phyloP scores from a whole-genome alignment of 2,888 invertebrate genomes.

The Nebria brevicollis region DNA sequence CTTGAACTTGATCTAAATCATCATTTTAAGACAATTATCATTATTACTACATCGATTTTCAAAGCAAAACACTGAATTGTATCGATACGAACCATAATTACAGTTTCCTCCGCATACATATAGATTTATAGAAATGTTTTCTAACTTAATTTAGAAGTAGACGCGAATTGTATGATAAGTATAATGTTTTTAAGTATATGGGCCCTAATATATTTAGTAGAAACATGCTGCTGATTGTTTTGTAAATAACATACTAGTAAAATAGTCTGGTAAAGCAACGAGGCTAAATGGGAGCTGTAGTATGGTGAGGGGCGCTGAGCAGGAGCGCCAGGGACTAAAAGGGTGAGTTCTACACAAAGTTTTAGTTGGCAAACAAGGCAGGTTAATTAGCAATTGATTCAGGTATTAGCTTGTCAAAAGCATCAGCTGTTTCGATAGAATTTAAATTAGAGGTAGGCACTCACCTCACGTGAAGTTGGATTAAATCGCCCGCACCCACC shows the following conservation, averaged over 20 bases:
- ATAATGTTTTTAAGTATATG: neutral
- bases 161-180: too few relatives aligned
- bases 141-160: too few relatives aligned
- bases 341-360: constrained; percentile 5
- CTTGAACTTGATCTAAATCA: neutral
- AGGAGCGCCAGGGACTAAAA: neutral
- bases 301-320: neutral
- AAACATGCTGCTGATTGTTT: constrained; percentile 27
- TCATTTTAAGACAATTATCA: neutral
- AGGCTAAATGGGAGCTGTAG: constrained; percentile 1
- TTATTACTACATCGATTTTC: neutral
- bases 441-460: constrained; percentile 41
- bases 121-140: too few relatives aligned
- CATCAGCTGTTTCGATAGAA: constrained; percentile 37
- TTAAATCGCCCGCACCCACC: constrained; percentile 27
- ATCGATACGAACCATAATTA: too few relatives aligned
- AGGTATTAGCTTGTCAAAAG: constrained; percentile 43
- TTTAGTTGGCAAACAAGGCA: constrained; percentile 42
- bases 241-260: constrained; percentile 38
- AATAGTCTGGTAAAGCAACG: constrained; percentile 29
- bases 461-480: constrained; percentile 34
- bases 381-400: constrained; percentile 45
- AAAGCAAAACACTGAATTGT: too few relatives aligned
- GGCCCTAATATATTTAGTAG: neutral
- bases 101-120: too few relatives aligned